Evolutionary conservation across 2,797 vertebrate species (phyloP).

Genomic region (Antennarius maculatus): DNA sequence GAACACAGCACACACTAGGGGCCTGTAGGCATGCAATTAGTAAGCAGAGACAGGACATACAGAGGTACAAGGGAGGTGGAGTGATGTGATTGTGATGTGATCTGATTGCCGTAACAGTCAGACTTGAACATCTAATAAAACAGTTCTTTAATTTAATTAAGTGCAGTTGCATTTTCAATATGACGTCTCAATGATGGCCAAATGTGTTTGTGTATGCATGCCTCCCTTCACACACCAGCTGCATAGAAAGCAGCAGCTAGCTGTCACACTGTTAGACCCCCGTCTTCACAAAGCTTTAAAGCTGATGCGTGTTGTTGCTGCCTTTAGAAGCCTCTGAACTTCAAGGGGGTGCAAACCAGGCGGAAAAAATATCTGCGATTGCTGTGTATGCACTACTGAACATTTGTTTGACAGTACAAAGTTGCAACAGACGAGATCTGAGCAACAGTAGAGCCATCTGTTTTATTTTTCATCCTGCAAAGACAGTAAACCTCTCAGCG

Average conservation of each 20-base stretch:
- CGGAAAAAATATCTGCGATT: slow-evolving; percentile 51
- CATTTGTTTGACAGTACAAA: slow-evolving; percentile 49
- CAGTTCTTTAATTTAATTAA: slow-evolving; percentile 31
- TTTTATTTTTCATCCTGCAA: slow-evolving; percentile 38
- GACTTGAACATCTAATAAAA: background rate
- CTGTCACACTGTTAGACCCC: slow-evolving; percentile 23
- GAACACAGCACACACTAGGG: too few relatives aligned
- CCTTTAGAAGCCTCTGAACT: slow-evolving; percentile 41
- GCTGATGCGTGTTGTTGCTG: slow-evolving; percentile 17
- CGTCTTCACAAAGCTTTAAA: slow-evolving; percentile 13
- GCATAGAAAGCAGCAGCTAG: slow-evolving; percentile 23
- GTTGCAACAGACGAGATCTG: slow-evolving; percentile 35
- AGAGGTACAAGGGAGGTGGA: too few relatives aligned
- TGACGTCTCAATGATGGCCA: background rate
- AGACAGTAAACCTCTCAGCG: slow-evolving; percentile 30
- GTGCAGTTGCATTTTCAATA: slow-evolving; percentile 25
- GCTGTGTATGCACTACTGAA: slow-evolving; percentile 35
- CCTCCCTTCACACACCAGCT: slow-evolving; percentile 32
- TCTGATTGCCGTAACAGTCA: background rate
- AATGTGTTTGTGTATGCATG: background rate
- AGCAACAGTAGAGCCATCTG: slow-evolving; percentile 48
- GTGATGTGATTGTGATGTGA: too few relatives aligned
- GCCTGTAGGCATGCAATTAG: too few relatives aligned
- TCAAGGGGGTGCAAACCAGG: slow-evolving; percentile 33
- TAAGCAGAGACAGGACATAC: too few relatives aligned